Base-by-base conservation (phyloP, 2,113 vertebrate species). In the Alligator sinensis region DNA sequence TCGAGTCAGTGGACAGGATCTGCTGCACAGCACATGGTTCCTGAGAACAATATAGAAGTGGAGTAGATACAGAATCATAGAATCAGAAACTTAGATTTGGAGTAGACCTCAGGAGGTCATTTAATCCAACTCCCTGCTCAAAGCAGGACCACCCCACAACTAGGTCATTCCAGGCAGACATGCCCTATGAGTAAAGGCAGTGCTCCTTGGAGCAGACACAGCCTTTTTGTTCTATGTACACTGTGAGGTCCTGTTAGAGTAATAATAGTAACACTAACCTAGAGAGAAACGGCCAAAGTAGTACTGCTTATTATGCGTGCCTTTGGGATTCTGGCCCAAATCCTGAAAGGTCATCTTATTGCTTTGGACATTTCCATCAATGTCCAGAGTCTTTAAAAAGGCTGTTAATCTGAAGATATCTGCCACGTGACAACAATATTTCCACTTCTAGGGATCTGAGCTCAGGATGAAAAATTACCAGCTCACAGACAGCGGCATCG, bases 221-320 rank as follows among this genome's bases (percentile, higher is more conserved):
- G 47, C 47, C 47, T 47, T 47, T 47, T 47, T 47, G 47, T 47
- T 47, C 47, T 47, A 47, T 47, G 47, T 47, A 47, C 47, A 47
- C 47, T 24, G 63, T 30, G 84, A 68, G 18, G 1, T 83, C 30
- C n/a, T 57, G 11, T 0, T 1, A 60, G 24, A 59, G 15, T 3
- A 34, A 21, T 27, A 58, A 25, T 12, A 25, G 3, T n/a, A 79
- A 47, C 1, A 76, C 5, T 28, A 54, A 63, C 11, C 6, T 1
- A 61, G 61, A 27, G 59, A 89, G 22, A 21, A 80, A 78, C 87
- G 4, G 6, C 27, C 64, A 25, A 82, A 66, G 47, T 4, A 62
- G 0, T 21, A 82, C 66, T 0, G 3, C 27, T 4, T 7, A 3
- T 28, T 62, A 16, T 0, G 1, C 57, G 16, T 47, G 47, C 47